Conservation (phyloP, 1,140 invertebrate genomes). For the Linepithema humile region DNA sequence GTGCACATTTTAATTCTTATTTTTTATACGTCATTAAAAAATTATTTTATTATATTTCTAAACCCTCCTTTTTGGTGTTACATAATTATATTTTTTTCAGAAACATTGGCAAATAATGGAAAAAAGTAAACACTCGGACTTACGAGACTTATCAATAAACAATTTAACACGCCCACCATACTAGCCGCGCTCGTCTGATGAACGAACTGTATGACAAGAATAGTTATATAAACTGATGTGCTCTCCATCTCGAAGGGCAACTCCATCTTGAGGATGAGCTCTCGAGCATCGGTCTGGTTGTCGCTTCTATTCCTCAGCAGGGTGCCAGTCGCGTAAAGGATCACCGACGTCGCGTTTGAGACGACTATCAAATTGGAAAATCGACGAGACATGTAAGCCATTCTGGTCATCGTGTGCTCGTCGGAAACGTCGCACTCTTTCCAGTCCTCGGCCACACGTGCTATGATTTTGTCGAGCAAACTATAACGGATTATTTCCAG, state of each 20-base stretch:
- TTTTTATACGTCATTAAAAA: too few relatives aligned
- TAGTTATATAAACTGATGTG: conserved; percentile 15
- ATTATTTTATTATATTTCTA: too few relatives aligned
- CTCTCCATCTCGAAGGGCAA: conserved; percentile 34
- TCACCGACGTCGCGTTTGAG: background rate
- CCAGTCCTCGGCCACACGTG: conserved; percentile 47
- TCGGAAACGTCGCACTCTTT: background rate
- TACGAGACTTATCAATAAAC: conserved; percentile 50
- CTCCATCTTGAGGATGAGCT: conserved; percentile 58
- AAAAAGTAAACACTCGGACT: background rate
- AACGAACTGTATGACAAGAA: conserved; percentile 45
- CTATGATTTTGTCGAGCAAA: conserved; percentile 39
- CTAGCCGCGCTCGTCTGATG: conserved; percentile 16
- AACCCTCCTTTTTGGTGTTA: too few relatives aligned
- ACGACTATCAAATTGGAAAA: conserved; percentile 21
- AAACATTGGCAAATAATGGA: background rate
- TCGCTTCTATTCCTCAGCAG: background rate
- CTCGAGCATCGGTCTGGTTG: background rate
- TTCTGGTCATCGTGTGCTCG: conserved; percentile 18
- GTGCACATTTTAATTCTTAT: too few relatives aligned
- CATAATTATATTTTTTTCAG: background rate
- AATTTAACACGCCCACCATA: background rate
- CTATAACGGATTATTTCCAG: conserved; percentile 40
- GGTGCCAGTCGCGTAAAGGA: background rate
- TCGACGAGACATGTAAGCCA: background rate